Evolutionary conservation across 2,797 vertebrate species (phyloP).

Genomic region (Aerospiza tachiro): DNA sequence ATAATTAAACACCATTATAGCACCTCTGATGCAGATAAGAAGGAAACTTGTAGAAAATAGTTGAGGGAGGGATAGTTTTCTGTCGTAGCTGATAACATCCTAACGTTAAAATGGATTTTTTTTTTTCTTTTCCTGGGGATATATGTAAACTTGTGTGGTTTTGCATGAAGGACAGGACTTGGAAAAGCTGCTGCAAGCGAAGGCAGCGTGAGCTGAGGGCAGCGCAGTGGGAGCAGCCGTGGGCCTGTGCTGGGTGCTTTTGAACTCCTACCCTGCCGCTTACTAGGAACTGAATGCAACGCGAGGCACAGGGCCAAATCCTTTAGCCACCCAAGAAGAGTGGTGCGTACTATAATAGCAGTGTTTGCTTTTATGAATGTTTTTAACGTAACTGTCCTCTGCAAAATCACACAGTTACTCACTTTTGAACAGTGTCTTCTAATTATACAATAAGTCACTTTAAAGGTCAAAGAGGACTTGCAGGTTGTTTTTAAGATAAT

Average conservation of each 20-base stretch:
- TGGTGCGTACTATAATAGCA: constrained; percentile 18
- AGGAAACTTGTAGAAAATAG: background rate
- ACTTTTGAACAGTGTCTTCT: background rate
- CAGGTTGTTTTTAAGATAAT: constrained; percentile 45
- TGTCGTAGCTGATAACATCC: background rate
- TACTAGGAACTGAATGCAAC: constrained; percentile 17
- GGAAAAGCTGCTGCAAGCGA: background rate
- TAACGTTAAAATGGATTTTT: background rate
- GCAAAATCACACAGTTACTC: background rate
- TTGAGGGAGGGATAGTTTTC: background rate
- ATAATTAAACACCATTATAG: background rate
- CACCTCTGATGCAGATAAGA: background rate
- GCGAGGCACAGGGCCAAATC: constrained; percentile 24
- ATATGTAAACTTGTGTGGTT: background rate
- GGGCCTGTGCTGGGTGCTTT: background rate
- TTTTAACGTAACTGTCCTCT: background rate
- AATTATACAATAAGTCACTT: constrained; percentile 24
- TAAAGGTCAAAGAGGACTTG: constrained; percentile 22
- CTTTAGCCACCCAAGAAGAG: constrained; percentile 58
- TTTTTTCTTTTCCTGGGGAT: background rate
- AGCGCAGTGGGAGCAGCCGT: background rate
- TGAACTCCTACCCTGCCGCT: constrained; percentile 13
- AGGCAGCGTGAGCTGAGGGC: background rate
- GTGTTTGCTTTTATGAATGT: constrained; percentile 28
- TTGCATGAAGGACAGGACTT: background rate